phyloP scores from a whole-genome alignment of 2,113 vertebrate species.

The Lutjanus erythropterus region DNA sequence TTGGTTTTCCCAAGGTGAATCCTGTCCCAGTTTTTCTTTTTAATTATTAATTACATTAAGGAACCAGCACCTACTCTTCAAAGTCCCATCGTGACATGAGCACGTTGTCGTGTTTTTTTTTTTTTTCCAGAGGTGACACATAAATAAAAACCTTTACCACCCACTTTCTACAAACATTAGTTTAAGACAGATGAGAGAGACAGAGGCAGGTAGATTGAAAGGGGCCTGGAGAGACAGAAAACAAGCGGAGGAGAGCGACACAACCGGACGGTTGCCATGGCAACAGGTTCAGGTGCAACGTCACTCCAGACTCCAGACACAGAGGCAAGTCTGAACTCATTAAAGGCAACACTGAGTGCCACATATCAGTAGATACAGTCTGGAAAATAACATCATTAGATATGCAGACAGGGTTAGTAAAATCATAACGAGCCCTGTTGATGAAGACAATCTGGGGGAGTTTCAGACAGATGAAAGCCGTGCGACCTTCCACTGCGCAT shows the following conservation, averaged over 20 bases:
- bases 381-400: background rate
- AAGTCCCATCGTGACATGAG: too few relatives aligned
- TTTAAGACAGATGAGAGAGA: background rate
- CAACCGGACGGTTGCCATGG: conserved; percentile 63
- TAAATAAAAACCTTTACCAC: background rate
- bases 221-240: background rate
- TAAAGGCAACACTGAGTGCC: conserved; percentile 2
- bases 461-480: rapidly evolving
- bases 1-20: background rate
- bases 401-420: background rate
- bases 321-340: conserved; percentile 37
- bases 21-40: too few relatives aligned
- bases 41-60: too few relatives aligned
- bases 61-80: too few relatives aligned
- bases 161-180: background rate
- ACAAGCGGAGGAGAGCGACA: conserved; percentile 3
- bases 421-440: background rate
- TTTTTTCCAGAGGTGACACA: background rate
- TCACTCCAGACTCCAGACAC: conserved; percentile 42
- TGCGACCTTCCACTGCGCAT: conserved; percentile 17
- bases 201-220: background rate
- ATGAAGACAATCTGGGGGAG: background rate
- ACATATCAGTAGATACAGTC: conserved; percentile 11
- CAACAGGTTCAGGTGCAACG: conserved; percentile 52
- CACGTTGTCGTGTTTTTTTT: too few relatives aligned